Conservation (phyloP, 2,888 invertebrate species). For the Ennomos erosarius region DNA sequence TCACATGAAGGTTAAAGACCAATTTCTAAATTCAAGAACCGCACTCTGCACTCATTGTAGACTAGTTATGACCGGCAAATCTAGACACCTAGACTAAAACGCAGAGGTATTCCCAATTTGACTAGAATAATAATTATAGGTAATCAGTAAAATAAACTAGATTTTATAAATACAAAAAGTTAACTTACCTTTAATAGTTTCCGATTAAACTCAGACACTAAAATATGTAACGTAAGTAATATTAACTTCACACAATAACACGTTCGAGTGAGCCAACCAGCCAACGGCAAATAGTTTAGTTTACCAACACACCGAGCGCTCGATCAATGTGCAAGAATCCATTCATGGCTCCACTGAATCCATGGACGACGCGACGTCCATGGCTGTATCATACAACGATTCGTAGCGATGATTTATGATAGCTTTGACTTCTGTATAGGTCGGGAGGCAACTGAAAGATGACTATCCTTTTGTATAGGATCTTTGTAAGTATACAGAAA, state of each 20-base stretch:
- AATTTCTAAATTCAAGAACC: too few species aligned
- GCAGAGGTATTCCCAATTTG: too few species aligned
- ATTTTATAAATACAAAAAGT: not conserved
- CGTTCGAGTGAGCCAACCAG: constrained; percentile 54
- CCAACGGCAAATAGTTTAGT: constrained; percentile 52
- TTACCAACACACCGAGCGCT: constrained; percentile 34
- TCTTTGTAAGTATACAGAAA: constrained; percentile 9
- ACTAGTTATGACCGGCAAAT: too few species aligned
- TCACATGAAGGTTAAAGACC: too few species aligned
- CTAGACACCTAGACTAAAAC: too few species aligned
- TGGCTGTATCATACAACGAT: too few species aligned
- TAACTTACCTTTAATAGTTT: constrained; percentile 28
- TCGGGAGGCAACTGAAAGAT: constrained; percentile 17
- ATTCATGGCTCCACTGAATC: constrained; percentile 23
- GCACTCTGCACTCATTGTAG: too few species aligned
- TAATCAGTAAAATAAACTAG: not conserved
- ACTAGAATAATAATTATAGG: not conserved
- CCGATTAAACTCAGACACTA: constrained; percentile 5
- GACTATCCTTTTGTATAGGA: constrained; percentile 9
- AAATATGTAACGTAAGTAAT: not conserved
- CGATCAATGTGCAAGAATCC: constrained; percentile 28
- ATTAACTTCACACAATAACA: constrained; percentile 27
- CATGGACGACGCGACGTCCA: not conserved
- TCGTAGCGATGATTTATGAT: constrained; percentile 18
- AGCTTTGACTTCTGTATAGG: constrained; percentile 5